These are phyloP conservation scores for Cremastobaeus sp. DNA, from an alignment of 2,888 invertebrate genomes.

Conservation along the genomic window DNA sequence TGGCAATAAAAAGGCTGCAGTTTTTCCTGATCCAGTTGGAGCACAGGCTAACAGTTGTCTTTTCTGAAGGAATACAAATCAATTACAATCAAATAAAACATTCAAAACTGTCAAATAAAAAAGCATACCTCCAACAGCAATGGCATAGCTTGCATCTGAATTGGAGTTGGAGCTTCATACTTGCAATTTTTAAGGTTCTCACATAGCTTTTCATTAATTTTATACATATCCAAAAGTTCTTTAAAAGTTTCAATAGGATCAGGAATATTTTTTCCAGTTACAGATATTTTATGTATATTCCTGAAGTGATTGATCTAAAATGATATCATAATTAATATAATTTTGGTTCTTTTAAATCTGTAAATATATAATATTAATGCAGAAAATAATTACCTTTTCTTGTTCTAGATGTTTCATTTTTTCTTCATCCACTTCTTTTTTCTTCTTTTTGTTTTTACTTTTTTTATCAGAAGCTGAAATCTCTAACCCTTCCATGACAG, in stretches of 20 bases:
- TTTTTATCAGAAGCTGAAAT: conserved; percentile 73
- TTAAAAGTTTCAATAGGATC: conserved; percentile 86
- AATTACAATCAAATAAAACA: conserved; percentile 6
- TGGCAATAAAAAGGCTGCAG: conserved; percentile 95
- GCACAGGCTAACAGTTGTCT: conserved; percentile 95
- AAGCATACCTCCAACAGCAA: conserved; percentile 86
- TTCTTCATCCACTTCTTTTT: conserved; percentile 73
- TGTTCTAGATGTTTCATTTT: conserved; percentile 79
- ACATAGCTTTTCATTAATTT: conserved; percentile 82
- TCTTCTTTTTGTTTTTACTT: conserved; percentile 46
- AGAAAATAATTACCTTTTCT: conserved; percentile 75
- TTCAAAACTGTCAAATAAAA: neutral
- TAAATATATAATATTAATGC: neutral
- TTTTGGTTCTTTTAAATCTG: conserved; percentile 9
- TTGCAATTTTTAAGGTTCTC: conserved; percentile 85
- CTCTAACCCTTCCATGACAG: too few species aligned
- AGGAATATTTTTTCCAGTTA: conserved; percentile 89
- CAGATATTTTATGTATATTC: conserved; percentile 87
- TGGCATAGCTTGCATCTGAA: conserved; percentile 96
- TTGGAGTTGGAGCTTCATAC: conserved; percentile 89
- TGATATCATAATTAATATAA: conserved; percentile 8
- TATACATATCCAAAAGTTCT: conserved; percentile 81
- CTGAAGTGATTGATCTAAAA: conserved; percentile 86
- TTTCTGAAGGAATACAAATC: conserved; percentile 78
- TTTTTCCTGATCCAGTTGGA: conserved; percentile 98